Percentiles rank a stretch among this genome's conserved stretches.
These are phyloP conservation scores for Clarias gariepinus DNA, from an alignment of 2,113 vertebrate genomes.

Conservation along the genomic window DNA sequence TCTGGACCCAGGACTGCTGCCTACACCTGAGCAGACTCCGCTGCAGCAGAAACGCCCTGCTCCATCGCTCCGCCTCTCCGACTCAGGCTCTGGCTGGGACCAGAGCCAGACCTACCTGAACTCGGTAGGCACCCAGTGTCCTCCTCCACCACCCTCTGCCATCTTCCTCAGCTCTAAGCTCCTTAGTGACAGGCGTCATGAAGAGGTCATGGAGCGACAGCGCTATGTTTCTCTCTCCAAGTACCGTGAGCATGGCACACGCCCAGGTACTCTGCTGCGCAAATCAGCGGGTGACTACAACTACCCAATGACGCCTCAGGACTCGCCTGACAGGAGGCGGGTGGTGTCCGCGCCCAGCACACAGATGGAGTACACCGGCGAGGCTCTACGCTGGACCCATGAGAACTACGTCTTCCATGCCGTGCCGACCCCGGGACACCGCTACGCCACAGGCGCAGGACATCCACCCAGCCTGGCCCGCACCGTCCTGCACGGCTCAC, in stretches of 20 bases:
- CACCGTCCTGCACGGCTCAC: slow-evolving; percentile 67
- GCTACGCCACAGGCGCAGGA: slow-evolving; percentile 67
- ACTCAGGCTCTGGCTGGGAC: slow-evolving; percentile 86
- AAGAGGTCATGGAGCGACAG: slow-evolving; percentile 69
- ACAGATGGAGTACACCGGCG: slow-evolving; percentile 72
- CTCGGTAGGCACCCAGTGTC: slow-evolving; percentile 69
- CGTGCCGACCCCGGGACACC: slow-evolving; percentile 68
- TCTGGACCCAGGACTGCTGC: slow-evolving; percentile 87
- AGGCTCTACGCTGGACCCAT: slow-evolving; percentile 80
- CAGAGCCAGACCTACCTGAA: slow-evolving; percentile 85
- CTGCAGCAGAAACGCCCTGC: slow-evolving; percentile 87
- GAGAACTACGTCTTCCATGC: slow-evolving; percentile 86
- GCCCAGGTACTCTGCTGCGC: slow-evolving; percentile 67
- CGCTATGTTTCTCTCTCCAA: slow-evolving; percentile 77
- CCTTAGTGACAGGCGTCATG: slow-evolving; percentile 64
- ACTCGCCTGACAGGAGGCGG: slow-evolving; percentile 87
- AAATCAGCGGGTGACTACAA: slow-evolving; percentile 83
- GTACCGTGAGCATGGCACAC: slow-evolving; percentile 70
- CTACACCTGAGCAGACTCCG: slow-evolving; percentile 94
- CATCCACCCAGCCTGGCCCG: slow-evolving; percentile 62
- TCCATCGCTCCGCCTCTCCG: slow-evolving; percentile 73
- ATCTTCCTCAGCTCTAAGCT: slow-evolving; percentile 80
- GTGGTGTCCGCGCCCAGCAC: slow-evolving; percentile 87
- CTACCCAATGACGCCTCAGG: slow-evolving; percentile 81
- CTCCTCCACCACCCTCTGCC: slow-evolving; percentile 60